A percentile compares a stretch with the other conserved stretches of the same genome.
Evolutionary conservation across 2,113 vertebrate genomes (phyloP).

Genomic region (Melierax canorus): DNA sequence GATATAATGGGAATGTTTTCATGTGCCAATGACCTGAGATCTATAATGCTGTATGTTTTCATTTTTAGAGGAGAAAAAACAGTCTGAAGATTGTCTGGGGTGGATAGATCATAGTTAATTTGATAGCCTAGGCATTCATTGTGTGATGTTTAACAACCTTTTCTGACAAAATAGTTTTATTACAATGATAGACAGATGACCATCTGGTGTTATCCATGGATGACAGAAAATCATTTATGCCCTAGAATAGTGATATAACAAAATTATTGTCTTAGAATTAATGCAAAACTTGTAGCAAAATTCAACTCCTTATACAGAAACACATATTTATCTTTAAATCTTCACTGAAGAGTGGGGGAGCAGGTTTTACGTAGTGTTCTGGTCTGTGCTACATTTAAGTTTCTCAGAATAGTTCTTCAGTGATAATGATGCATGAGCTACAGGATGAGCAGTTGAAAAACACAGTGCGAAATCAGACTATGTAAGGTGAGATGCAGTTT

Average conservation of each 20-base stretch:
- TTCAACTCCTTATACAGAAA: not conserved
- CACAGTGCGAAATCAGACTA: not conserved
- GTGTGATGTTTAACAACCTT: not conserved
- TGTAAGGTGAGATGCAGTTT: not conserved
- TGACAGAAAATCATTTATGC: not conserved
- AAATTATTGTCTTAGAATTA: not conserved
- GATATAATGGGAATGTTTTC: not conserved
- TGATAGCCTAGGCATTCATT: not conserved
- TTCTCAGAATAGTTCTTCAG: not conserved
- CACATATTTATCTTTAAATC: not conserved
- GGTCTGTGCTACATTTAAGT: not conserved
- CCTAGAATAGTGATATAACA: not conserved
- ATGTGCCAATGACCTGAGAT: not conserved
- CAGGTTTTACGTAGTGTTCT: not conserved
- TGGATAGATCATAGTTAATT: not conserved
- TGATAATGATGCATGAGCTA: not conserved
- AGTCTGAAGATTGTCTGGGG: not conserved
- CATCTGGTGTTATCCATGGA: not conserved
- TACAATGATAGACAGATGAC: not conserved
- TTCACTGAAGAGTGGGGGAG: not conserved
- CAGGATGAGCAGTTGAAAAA: not conserved
- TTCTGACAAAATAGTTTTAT: not conserved
- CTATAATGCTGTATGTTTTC: not conserved
- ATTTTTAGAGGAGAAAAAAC: not conserved
- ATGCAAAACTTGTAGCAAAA: not conserved